These are phyloP conservation scores for Sus cebifrons DNA, from an alignment of 2,797 vertebrate species.

Conservation along the genomic window DNA sequence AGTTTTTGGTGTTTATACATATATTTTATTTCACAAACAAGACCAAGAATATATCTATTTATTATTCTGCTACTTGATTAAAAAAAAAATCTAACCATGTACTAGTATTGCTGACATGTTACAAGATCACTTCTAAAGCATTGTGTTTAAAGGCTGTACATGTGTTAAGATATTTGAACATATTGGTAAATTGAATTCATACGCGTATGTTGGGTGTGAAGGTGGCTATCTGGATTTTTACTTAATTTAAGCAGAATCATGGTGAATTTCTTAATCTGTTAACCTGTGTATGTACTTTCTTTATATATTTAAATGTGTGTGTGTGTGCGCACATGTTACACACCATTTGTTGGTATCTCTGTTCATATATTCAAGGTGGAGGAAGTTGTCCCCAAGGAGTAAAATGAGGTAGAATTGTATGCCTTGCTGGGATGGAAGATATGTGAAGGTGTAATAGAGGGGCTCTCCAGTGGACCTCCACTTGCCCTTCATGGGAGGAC, in stretches of 20 bases:
- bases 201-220: not conserved
- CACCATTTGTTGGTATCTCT: too few relatives aligned
- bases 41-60: not conserved
- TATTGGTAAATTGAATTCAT: conserved; percentile 10
- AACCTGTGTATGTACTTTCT: not conserved
- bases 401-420: not conserved
- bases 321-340: too few relatives aligned
- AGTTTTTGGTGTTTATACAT: not conserved
- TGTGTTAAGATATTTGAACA: not conserved
- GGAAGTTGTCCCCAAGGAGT: too few relatives aligned
- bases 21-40: conserved; percentile 25
- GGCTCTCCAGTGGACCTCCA: not conserved
- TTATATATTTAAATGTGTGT: not conserved
- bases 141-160: not conserved
- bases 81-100: not conserved
- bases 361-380: too few relatives aligned
- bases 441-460: too few relatives aligned
- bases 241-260: not conserved
- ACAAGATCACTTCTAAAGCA: not conserved
- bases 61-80: not conserved
- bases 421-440: not conserved
- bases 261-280: conserved; percentile 23
- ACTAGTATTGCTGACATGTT: not conserved
- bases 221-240: not conserved
- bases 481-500: not conserved